These are phyloP conservation scores for Morone chrysops DNA, from an alignment of 2,113 vertebrate genomes.

Conservation along the genomic window DNA sequence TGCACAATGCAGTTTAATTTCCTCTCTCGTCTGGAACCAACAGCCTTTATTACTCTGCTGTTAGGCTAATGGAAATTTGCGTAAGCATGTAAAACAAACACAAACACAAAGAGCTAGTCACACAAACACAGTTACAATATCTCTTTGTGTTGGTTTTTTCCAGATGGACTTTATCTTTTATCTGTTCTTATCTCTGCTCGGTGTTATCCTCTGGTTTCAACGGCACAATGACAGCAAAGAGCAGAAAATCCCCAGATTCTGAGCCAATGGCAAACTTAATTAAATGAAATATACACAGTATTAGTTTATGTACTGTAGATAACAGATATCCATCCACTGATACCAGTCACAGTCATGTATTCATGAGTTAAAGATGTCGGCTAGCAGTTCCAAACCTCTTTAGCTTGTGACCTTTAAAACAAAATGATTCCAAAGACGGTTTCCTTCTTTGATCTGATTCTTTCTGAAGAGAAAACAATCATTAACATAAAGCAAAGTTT, in stretches of 20 bases:
- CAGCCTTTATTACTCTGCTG: not conserved
- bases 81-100: not conserved
- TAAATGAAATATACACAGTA: not conserved
- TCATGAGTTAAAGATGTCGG: too few relatives aligned
- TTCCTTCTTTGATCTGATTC: too few relatives aligned
- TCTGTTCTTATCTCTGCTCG: not conserved
- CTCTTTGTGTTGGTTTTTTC: constrained; percentile 22
- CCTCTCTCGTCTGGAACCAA: not conserved
- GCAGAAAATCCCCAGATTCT: constrained; percentile 2
- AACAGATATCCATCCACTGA: too few relatives aligned
- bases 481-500: too few relatives aligned
- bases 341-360: too few relatives aligned
- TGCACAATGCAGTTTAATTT: not conserved
- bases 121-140: not conserved
- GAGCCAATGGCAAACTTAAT: not conserved
- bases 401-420: too few relatives aligned
- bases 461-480: too few relatives aligned
- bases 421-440: too few relatives aligned
- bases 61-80: not conserved
- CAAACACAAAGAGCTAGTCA: not conserved
- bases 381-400: too few relatives aligned
- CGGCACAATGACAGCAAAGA: not conserved
- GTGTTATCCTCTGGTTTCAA: not conserved
- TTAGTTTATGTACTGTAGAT: too few relatives aligned
- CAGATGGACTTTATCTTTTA: not conserved